phyloP scores from a whole-genome alignment of 2,113 vertebrate species.

The Halichoeres trimaculatus region DNA sequence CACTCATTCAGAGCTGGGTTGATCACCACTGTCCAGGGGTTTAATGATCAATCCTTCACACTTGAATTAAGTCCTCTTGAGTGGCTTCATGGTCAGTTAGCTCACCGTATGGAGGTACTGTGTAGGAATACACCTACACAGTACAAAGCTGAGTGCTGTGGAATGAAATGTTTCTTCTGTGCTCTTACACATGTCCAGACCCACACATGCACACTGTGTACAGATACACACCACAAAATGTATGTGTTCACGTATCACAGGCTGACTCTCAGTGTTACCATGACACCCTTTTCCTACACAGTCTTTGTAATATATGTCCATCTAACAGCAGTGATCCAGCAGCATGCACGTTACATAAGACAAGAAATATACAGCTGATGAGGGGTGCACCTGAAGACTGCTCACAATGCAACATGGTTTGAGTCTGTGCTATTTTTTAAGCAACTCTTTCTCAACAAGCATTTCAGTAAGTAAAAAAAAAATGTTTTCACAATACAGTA shows the following conservation, averaged over 20 bases:
- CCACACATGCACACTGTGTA: conserved; percentile 35
- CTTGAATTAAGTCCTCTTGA: conserved; percentile 47
- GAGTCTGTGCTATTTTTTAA: not conserved
- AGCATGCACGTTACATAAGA: conserved; percentile 14
- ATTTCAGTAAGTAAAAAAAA: not conserved
- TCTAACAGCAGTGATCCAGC: conserved; percentile 22
- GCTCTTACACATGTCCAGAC: conserved; percentile 26
- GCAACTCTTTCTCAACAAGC: not conserved
- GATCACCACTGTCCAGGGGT: conserved; percentile 24
- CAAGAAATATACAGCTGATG: conserved; percentile 13
- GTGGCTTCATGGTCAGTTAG: conserved; percentile 43
- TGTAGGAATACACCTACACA: conserved; percentile 30
- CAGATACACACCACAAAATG: not conserved
- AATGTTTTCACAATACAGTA: no score
- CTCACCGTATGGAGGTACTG: conserved; percentile 18
- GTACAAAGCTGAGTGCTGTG: not conserved
- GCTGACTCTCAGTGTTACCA: conserved; percentile 30
- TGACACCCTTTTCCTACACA: conserved; percentile 52
- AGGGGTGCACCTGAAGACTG: not conserved
- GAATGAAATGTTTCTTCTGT: conserved; percentile 27
- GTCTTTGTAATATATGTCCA: conserved; percentile 43
- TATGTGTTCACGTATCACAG: conserved; percentile 10
- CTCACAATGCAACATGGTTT: not conserved
- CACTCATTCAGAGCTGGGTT: conserved; percentile 42
- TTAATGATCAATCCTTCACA: conserved; percentile 47